phyloP scores from a whole-genome alignment of 2,888 invertebrate genomes.

The Ophraella communa region DNA sequence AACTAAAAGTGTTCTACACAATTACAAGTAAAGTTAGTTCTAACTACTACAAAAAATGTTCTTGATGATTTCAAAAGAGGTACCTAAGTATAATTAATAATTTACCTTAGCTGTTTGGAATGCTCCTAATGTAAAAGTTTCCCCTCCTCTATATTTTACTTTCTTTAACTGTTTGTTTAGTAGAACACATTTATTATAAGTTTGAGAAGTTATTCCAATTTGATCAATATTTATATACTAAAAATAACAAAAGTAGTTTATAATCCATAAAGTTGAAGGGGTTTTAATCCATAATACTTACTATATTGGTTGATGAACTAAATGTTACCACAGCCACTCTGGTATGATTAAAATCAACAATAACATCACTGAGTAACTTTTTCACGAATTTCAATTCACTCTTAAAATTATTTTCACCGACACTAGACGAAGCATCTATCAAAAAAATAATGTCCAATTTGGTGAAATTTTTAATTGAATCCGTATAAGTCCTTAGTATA shows the following conservation, averaged over 20 bases:
- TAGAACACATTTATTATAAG: slow-evolving; percentile 70
- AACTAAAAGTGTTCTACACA: no score
- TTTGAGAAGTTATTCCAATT: slow-evolving; percentile 61
- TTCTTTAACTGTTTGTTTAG: slow-evolving; percentile 67
- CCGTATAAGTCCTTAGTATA: slow-evolving; percentile 64
- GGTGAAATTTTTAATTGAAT: slow-evolving; percentile 58
- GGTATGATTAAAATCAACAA: slow-evolving; percentile 68
- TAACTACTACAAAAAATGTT: no score
- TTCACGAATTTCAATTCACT: slow-evolving; percentile 73
- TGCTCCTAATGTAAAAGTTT: slow-evolving; percentile 74
- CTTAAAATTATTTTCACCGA: slow-evolving; percentile 69
- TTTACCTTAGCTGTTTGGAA: slow-evolving; percentile 66
- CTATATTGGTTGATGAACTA: slow-evolving; percentile 66
- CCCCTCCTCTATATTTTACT: slow-evolving; percentile 70
- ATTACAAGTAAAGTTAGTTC: no score
- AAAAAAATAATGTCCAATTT: slow-evolving; percentile 70
- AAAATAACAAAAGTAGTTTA: slow-evolving; percentile 3
- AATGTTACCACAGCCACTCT: slow-evolving; percentile 71
- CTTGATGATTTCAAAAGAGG: no score
- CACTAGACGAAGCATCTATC: slow-evolving; percentile 74
- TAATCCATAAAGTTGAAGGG: not conserved
- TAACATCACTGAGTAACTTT: slow-evolving; percentile 70
- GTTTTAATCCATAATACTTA: slow-evolving; percentile 48
- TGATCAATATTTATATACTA: slow-evolving; percentile 64
- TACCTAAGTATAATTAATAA: slow-evolving; percentile 32